A percentile compares a stretch with the other conserved stretches of the same genome.
These are phyloP conservation scores for Neelides folsomi DNA, from an alignment of 2,888 invertebrate species.

Conservation along the genomic window DNA sequence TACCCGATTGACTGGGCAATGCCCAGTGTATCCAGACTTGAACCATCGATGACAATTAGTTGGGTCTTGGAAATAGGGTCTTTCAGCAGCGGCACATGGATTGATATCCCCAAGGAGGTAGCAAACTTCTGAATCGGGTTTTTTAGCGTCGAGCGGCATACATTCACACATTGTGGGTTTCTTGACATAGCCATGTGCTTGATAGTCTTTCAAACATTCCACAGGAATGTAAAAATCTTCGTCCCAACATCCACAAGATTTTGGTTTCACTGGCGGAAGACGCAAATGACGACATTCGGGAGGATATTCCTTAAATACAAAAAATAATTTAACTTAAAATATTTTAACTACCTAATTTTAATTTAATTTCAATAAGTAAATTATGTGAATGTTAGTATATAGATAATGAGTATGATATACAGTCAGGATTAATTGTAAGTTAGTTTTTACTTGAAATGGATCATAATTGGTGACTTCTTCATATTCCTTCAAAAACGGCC, in stretches of 20 bases:
- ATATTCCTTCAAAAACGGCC: slow-evolving; percentile 28
- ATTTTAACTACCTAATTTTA: background rate
- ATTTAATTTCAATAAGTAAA: no score
- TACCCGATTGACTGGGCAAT: no score
- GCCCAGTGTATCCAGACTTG: slow-evolving; percentile 13
- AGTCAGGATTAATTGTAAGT: no score
- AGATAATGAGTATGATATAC: no score
- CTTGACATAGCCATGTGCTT: slow-evolving; percentile 17
- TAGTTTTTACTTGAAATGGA: slow-evolving; percentile 17
- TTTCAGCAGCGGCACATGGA: slow-evolving; percentile 21
- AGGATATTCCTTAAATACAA: slow-evolving; percentile 13
- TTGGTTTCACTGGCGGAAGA: slow-evolving; percentile 25
- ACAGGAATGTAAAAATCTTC: slow-evolving; percentile 25
- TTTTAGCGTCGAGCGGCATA: slow-evolving; percentile 23
- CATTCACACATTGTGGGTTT: slow-evolving; percentile 27
- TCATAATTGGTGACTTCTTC: slow-evolving; percentile 26
- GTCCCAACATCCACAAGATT: slow-evolving; percentile 25
- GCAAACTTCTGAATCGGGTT: slow-evolving; percentile 18
- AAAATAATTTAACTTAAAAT: background rate
- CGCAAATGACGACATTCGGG: slow-evolving; percentile 28
- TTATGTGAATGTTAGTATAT: no score
- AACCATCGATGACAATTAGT: slow-evolving; percentile 24
- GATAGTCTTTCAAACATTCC: slow-evolving; percentile 23
- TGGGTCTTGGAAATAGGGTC: slow-evolving; percentile 28
- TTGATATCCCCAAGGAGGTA: slow-evolving; percentile 21